Conservation (phyloP, 2,113 vertebrate genomes). For the Corydoras sp. region DNA sequence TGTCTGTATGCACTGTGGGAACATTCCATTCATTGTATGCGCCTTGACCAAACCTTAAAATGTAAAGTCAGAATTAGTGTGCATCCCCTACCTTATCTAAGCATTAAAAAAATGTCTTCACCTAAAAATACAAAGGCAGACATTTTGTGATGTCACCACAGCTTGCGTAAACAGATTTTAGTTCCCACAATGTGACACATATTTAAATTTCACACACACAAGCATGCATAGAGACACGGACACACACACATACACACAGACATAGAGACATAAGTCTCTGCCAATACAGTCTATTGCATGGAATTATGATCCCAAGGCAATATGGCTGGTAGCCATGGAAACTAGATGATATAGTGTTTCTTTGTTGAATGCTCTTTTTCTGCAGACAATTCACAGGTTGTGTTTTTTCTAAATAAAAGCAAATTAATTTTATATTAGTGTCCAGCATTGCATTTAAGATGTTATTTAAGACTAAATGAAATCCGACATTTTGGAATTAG, state of each 20-base stretch:
- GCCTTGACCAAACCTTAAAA: too few species aligned
- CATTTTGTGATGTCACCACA: too few species aligned
- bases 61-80: too few species aligned
- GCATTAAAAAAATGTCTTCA: too few species aligned
- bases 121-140: too few species aligned
- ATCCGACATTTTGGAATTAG: conserved; percentile 4
- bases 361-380: conserved; percentile 21
- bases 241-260: background rate
- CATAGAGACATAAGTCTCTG: conserved; percentile 24
- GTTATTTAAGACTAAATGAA: conserved; percentile 3
- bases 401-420: conserved; percentile 8
- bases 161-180: too few species aligned
- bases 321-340: conserved; percentile 69
- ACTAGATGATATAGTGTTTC: conserved; percentile 56
- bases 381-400: conserved; percentile 18
- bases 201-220: too few species aligned
- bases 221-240: background rate
- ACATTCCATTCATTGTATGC: too few species aligned
- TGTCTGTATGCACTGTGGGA: too few species aligned
- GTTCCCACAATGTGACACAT: too few species aligned
- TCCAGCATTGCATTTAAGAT: background rate
- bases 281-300: conserved; percentile 47
- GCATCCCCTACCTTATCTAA: too few species aligned
- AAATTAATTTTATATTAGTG: conserved; percentile 10
- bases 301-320: conserved; percentile 50